Percentiles rank a stretch among this genome's conserved stretches.
Conservation (phyloP, 2,113 vertebrate genomes). For the Vombatus ursinus region DNA sequence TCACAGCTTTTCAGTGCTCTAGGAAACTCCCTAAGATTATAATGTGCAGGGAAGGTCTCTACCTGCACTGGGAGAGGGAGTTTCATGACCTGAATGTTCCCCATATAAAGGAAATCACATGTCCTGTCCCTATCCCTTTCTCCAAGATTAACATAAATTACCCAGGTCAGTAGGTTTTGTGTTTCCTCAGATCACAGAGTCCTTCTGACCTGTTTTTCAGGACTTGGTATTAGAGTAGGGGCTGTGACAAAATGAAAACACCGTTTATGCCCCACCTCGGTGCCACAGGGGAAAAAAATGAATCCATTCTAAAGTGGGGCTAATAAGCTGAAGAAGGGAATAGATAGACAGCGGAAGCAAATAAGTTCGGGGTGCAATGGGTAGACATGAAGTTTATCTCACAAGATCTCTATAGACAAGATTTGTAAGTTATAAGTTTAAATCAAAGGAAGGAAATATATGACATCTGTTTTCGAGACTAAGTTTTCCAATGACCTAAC, state of each 20-base stretch:
- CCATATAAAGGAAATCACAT: not conserved
- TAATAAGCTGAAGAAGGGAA: not conserved
- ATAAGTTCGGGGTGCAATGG: not conserved
- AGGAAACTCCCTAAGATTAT: not conserved
- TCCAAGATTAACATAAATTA: not conserved
- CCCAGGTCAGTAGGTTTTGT: not conserved
- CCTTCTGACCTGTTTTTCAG: not conserved
- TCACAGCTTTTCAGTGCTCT: no score
- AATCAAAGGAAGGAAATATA: not conserved
- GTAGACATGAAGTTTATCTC: not conserved
- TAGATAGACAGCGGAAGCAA: not conserved
- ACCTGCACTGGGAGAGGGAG: not conserved
- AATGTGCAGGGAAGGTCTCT: not conserved
- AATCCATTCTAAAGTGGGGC: slow-evolving; percentile 9
- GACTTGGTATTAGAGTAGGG: not conserved
- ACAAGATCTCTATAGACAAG: not conserved
- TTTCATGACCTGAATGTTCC: not conserved
- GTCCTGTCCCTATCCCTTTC: not conserved
- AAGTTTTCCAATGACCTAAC: not conserved
- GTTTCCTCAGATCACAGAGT: not conserved
- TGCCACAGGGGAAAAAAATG: not conserved
- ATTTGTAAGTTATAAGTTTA: not conserved
- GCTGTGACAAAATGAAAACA: not conserved
- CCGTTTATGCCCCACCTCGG: not conserved
- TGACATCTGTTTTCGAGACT: not conserved